Evolutionary conservation across 1,140 invertebrate species (phyloP).

Genomic region (Hycleus cichorii): DNA sequence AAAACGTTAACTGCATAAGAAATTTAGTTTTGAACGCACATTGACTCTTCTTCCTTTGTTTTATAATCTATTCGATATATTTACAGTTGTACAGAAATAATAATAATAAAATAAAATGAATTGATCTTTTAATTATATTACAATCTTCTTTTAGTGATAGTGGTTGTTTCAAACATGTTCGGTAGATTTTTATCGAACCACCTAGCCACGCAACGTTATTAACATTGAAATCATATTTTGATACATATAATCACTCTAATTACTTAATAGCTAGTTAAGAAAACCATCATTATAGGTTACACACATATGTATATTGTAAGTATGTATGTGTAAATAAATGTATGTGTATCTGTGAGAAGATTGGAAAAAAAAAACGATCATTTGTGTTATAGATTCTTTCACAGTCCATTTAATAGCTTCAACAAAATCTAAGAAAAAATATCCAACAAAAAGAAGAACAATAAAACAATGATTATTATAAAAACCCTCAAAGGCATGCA

Average conservation of each 20-base stretch:
- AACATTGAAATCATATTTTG: slow-evolving; percentile 15
- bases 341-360: no score
- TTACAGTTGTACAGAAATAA: not conserved
- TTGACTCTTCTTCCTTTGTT: not conserved
- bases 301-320: no score
- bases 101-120: not conserved
- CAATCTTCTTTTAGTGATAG: not conserved
- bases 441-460: no score
- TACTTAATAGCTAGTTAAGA: slow-evolving; percentile 13
- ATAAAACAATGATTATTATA: no score
- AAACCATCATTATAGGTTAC: slow-evolving; percentile 7
- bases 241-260: slow-evolving; percentile 15
- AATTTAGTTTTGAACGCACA: slow-evolving; percentile 11
- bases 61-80: not conserved
- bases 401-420: no score
- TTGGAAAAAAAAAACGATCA: no score
- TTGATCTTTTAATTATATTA: not conserved
- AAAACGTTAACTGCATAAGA: slow-evolving; percentile 15
- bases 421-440: no score
- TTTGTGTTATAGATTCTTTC: no score
- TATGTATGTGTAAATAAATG: no score
- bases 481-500: no score
- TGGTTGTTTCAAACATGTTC: no score
- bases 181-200: slow-evolving; percentile 7
- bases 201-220: slow-evolving; percentile 12